Base-by-base conservation (phyloP, 2,888 invertebrate genomes). In the Drosophila ustulata region DNA sequence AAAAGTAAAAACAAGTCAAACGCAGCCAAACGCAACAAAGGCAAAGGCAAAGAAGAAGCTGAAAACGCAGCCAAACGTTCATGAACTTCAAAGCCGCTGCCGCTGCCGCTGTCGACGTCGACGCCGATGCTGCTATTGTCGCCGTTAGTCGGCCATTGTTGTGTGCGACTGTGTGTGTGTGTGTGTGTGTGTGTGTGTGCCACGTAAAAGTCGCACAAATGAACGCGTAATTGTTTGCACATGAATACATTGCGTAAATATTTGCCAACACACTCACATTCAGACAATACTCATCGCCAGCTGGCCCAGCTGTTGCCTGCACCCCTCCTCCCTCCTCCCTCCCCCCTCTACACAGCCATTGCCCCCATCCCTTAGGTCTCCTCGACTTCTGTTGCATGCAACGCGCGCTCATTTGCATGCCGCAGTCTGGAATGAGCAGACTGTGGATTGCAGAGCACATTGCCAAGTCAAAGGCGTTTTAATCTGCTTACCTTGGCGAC, bases 401-500 rank as follows among this genome's bases (percentile, higher is more conserved):
- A 25, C 50, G 55, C 49, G 58, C 71, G 41, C 53, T 66, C 87
- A 87, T 88, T 86, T 83, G 87, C 82, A 86, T 87, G 64, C 66
- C 80, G 63, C 80, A 65, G 50, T 46, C 62, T 62, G n/a, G 66
- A 41, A 56, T 58, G 66, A 64, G 59, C 61, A 66, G 64, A 57
- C 75, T 69, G 67, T 55, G 64, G 77, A 72, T 76, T 70, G 77
- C 78, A n/a, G 32, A 34, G 71, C 80, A 52, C 80, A 59, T 62
- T 56, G 75, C 62, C 88, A 82, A 82, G 82, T 89, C 89, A 81
- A 87, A 87, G 82, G 68, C 77, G 83, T 67, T 82, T 81, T 89
- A 89, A 89, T 82, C 89, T 87, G 89, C 89, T 82, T 82, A 89
- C 89, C 89, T 82, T 87, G 67, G 77, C 80, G 66, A 59, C 71